Conservation (phyloP, 2,888 invertebrate species). For the Erebia ligea region DNA sequence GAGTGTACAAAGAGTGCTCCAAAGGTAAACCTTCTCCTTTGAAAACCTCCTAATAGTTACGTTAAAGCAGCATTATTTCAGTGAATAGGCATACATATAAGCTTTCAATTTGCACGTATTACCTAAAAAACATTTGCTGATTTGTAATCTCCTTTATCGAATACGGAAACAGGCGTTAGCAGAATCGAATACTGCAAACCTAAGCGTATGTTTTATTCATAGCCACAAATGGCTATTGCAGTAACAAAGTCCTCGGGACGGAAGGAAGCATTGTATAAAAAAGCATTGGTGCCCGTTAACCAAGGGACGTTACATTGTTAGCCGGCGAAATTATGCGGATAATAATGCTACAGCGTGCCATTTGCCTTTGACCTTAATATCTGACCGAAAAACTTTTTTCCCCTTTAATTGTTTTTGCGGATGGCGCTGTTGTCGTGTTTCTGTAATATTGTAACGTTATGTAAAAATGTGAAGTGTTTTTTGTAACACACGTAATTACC, state of each 20-base stretch:
- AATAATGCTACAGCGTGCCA: conserved; percentile 55
- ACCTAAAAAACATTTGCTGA: conserved; percentile 28
- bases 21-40: too few species aligned
- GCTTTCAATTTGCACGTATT: conserved; percentile 1
- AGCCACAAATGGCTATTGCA: conserved; percentile 70
- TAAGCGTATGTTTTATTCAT: conserved; percentile 75
- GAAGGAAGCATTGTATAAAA: conserved; percentile 52
- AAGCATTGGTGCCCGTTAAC: conserved; percentile 54
- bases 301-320: conserved; percentile 59
- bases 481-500: neutral
- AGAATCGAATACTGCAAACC: conserved; percentile 66
- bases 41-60: too few species aligned
- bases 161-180: conserved; percentile 46
- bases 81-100: neutral
- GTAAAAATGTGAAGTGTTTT: conserved; percentile 8
- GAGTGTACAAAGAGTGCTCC: too few species aligned
- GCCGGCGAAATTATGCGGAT: conserved; percentile 61
- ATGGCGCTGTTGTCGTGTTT: conserved; percentile 21
- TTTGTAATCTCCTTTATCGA: conserved; percentile 33
- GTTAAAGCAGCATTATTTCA: neutral
- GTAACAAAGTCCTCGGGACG: conserved; percentile 55
- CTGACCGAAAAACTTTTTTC: conserved; percentile 38
- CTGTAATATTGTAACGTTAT: conserved; percentile 3
- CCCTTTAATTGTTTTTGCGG: conserved; percentile 36
- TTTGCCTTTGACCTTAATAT: conserved; percentile 55